Conservation (phyloP, 2,113 vertebrate species). For the Notarius quadriscutis region DNA sequence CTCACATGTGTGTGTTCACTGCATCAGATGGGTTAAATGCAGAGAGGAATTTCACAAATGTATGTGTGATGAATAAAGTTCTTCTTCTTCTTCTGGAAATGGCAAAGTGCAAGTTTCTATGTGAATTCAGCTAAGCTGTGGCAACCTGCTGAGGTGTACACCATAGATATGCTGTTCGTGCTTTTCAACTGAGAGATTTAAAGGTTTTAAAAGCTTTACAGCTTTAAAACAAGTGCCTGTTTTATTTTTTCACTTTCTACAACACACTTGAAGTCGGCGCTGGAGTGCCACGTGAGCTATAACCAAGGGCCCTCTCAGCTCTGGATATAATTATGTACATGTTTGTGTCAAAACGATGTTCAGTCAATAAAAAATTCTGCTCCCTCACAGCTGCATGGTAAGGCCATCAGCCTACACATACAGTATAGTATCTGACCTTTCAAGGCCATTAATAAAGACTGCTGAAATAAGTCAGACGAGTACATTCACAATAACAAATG, state of each 20-base stretch:
- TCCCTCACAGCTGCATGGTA: background rate
- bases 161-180: constrained; percentile 42
- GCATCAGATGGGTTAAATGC: no score
- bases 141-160: constrained; percentile 21
- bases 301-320: constrained; percentile 15
- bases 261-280: constrained; percentile 17
- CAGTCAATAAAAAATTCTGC: constrained; percentile 26
- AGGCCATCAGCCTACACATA: constrained; percentile 3
- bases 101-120: constrained; percentile 29
- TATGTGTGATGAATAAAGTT: no score
- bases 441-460: background rate
- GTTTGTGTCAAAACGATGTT: constrained; percentile 36
- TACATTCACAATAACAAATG: background rate
- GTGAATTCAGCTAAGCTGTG: constrained; percentile 27
- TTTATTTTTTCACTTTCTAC: background rate
- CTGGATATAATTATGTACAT: constrained; percentile 36
- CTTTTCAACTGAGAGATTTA: constrained; percentile 47
- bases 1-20: no score
- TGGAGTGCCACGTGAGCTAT: background rate
- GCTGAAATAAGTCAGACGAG: background rate
- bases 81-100: background rate
- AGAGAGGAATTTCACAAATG: no score
- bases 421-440: background rate
- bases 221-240: no score
- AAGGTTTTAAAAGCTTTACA: background rate